These are phyloP conservation scores for Pectinophora gossypiella DNA, from an alignment of 1,140 invertebrate species.

Conservation along the genomic window DNA sequence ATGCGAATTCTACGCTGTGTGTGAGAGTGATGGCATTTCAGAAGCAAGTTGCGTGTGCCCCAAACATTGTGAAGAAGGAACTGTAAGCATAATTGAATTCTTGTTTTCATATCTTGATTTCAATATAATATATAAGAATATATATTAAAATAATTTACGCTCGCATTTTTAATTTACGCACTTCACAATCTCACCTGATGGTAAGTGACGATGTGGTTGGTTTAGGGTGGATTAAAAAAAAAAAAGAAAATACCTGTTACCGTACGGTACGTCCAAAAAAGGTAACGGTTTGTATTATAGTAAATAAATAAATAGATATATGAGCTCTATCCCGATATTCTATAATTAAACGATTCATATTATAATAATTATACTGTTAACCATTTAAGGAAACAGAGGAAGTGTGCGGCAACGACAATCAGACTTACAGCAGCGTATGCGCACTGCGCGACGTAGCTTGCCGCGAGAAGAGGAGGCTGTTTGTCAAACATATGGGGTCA, in stretches of 20 bases:
- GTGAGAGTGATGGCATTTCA: slow-evolving; percentile 85
- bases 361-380: background rate
- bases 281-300: too few relatives aligned
- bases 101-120: background rate
- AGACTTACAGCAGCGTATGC: slow-evolving; percentile 91
- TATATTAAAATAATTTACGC: too few relatives aligned
- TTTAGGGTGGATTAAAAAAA: too few relatives aligned
- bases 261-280: too few relatives aligned
- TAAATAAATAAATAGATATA: too few relatives aligned
- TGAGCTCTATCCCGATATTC: too few relatives aligned
- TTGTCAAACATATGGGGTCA: slow-evolving; percentile 85
- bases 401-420: slow-evolving; percentile 91
- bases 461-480: slow-evolving; percentile 73
- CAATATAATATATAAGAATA: too few relatives aligned
- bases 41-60: slow-evolving; percentile 89
- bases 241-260: too few relatives aligned
- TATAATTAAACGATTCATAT: too few relatives aligned
- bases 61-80: slow-evolving; percentile 80
- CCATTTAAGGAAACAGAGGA: slow-evolving; percentile 70
- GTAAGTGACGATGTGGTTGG: too few relatives aligned
- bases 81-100: slow-evolving; percentile 76
- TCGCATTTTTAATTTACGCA: too few relatives aligned
- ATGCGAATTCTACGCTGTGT: slow-evolving; percentile 89
- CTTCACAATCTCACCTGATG: too few relatives aligned
- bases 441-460: slow-evolving; percentile 90